Evolutionary conservation across 2,888 invertebrate genomes (phyloP).

Genomic region (Notocelia uddmanniana): DNA sequence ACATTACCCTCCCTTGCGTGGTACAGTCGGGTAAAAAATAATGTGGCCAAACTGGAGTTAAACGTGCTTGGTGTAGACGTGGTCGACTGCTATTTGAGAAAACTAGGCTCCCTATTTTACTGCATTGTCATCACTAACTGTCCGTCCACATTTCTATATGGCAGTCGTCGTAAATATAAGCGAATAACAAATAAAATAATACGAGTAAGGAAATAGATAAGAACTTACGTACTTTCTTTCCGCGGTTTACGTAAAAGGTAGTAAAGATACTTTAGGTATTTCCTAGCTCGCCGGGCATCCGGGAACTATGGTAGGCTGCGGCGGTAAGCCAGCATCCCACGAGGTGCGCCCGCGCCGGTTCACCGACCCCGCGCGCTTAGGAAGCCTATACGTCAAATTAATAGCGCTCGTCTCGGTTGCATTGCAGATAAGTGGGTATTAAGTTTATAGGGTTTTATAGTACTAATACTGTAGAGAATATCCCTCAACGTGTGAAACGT

Average conservation of each 20-base stretch:
- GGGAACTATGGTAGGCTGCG: constrained; percentile 63
- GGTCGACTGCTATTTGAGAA: neutral
- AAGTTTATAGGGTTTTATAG: constrained; percentile 15
- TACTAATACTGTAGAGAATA: neutral
- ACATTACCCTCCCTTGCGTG: too few species aligned
- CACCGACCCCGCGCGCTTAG: constrained; percentile 68
- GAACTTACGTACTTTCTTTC: constrained; percentile 13
- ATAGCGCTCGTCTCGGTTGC: constrained; percentile 60
- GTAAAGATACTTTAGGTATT: constrained; percentile 43
- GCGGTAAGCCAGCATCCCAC: constrained; percentile 70
- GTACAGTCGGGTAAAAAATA: too few species aligned
- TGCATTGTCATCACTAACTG: neutral
- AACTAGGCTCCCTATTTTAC: neutral
- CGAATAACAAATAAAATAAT: neutral
- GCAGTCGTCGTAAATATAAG: constrained; percentile 1
- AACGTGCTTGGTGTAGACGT: too few species aligned
- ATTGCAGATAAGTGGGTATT: constrained; percentile 49
- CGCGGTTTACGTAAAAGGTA: constrained; percentile 7
- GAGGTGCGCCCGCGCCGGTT: constrained; percentile 66
- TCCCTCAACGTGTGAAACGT: too few species aligned
- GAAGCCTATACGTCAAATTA: constrained; percentile 75
- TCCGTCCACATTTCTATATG: neutral
- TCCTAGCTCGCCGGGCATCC: constrained; percentile 55
- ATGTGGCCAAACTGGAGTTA: too few species aligned
- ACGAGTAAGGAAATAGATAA: neutral